Evolutionary conservation across 2,113 vertebrate species (phyloP), one percentile per base, ranked within the genome.

Genomic region (Gallinago media): DNA sequence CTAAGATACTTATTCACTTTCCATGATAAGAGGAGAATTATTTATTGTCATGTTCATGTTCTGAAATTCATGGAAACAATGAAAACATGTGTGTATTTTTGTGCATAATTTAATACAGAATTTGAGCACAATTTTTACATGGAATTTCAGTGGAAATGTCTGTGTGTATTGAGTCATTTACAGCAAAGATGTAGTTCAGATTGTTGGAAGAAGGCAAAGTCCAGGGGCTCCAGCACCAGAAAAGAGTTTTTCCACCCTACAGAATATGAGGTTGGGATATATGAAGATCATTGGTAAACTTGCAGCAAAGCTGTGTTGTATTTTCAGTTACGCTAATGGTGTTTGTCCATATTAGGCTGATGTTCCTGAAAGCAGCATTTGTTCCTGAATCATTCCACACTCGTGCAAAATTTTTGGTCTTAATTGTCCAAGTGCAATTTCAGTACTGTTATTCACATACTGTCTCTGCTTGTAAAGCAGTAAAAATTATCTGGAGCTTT

Each of bases 361-460:
- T 31, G 59, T 56, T 94, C 61, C 73, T 86, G 88, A 86, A 96
- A 92, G 15, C 52, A 86, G n/a, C 62, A 20, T 87, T 95, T 77
- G 15, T 85, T 89, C 75, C 78, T 62, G 58, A 88, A 76, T 93
- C 40, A 23, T 68, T 62, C 56, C 36, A 38, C 26, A 73, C 26
- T 78, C 3, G 2, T 19, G 56, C 50, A 85, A 34, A 81, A 46
- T 78, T 90, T 88, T 81, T 56, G 8, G 27, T 61, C 40, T 78
- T 81, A 81, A 13, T 63, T 86, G 52, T 44, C 82, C 68, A 83
- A 86, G 59, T 54, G 74, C 47, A 49, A 12, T 80, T 83, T 90
- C 55, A 86, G 19, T 63, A 34, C 16, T 61, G 75, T 80, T 82
- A 92, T 85, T 79, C 82, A 77, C 90, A 22, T 19, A 58, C 81